Evolutionary conservation across 2,888 invertebrate genomes (phyloP), one percentile per base, ranked within the genome.

Genomic region (Blastobasis adustella): DNA sequence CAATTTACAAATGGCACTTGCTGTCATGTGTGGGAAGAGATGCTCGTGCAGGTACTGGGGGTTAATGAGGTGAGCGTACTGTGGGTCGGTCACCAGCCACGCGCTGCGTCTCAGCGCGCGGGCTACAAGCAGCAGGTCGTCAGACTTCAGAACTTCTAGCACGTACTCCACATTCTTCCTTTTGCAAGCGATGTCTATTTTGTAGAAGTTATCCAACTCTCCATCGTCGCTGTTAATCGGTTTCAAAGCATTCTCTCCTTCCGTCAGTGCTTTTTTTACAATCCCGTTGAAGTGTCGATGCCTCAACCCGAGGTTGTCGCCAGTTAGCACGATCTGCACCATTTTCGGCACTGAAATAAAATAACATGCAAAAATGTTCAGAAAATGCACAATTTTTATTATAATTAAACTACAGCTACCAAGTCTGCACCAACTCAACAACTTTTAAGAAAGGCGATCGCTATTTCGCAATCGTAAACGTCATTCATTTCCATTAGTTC

Each of bases 41-140:
- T 73, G 54, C 4, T 62, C 58, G 51, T 76, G 58, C 6, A 85
- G 60, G 58, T 79, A 74, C 47, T 75, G 60, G 5, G 84, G 81
- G 54, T 85, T 81, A 48, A 86, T 67, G 47, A 84, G 71, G 56
- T 79, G 59, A 5, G 70, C 68, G 54, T 79, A 79, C 51, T 77
- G 61, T 5, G 63, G 57, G 37, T 84, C 79, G 3, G 71, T 77
- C 43, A 85, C 65, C 6, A 84, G 60, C 84, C 84, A 84, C 10
- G 63, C 58, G 44, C 72, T 67, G 47, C 67, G 63, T 52, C 78
- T 82, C 44, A 85, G 72, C 10, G 74, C 81, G 60, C 73, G 70
- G 6, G 82, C 72, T 4, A 78, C 73, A 54, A 78, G 81, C 41
- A 84, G 58, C 65, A 73, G 71, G 52, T 82, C 79, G 49, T 72